These are phyloP conservation scores for Notiomystis cincta DNA, from an alignment of 2,113 vertebrate genomes.

Conservation along the genomic window DNA sequence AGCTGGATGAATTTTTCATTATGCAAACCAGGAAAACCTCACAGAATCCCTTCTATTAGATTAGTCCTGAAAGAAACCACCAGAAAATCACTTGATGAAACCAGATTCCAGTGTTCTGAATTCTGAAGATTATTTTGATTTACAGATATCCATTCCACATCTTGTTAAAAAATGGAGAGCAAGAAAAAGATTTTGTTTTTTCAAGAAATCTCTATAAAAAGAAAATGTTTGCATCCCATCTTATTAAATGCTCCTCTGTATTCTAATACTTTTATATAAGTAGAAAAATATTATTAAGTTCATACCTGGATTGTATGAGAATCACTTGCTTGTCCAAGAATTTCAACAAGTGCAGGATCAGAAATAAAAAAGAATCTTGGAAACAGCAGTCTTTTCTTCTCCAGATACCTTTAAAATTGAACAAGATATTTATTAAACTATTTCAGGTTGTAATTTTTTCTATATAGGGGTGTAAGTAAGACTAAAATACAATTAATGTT, in stretches of 20 bases:
- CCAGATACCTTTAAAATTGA: constrained; percentile 73
- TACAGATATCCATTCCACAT: background rate
- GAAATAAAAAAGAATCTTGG: constrained; percentile 82
- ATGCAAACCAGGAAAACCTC: background rate
- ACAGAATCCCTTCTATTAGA: background rate
- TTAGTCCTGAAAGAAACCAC: background rate
- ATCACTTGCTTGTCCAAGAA: constrained; percentile 82
- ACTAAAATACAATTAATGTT: background rate
- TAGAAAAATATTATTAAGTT: background rate
- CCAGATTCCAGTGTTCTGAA: background rate
- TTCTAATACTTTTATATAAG: background rate
- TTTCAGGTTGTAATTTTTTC: background rate
- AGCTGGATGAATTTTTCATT: background rate
- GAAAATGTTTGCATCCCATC: background rate
- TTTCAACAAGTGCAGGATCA: constrained; percentile 79
- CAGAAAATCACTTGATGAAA: background rate
- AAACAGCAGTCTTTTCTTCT: constrained; percentile 79
- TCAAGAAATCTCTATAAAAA: background rate
- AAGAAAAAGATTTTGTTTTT: background rate
- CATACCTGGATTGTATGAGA: constrained; percentile 80
- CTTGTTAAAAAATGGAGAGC: background rate
- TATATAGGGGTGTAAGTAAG: background rate
- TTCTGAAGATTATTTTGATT: background rate
- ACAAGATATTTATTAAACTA: background rate
- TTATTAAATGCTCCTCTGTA: background rate